Evolutionary conservation across 30 jellyfish, hydroid and myxozoan genomes (phyloP).

Genomic region (Mastigias papua): DNA sequence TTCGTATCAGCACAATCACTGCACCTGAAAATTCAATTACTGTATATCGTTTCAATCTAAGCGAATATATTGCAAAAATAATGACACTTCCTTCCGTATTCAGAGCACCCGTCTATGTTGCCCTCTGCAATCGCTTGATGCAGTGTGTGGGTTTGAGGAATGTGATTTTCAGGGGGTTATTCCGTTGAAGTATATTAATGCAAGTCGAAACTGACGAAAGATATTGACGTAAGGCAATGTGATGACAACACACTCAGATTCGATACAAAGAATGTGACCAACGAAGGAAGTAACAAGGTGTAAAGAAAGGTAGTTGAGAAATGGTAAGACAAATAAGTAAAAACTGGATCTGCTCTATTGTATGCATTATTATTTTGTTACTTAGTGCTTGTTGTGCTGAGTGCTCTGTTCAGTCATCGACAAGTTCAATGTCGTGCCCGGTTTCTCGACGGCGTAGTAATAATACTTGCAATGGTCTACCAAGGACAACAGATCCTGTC

Average conservation of each 20-base stretch:
- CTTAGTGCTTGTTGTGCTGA: background rate
- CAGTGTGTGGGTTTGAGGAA: too few relatives aligned
- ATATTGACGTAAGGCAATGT: too few relatives aligned
- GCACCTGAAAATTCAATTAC: background rate
- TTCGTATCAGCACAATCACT: background rate
- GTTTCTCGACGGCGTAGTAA: background rate
- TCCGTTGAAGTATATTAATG: background rate
- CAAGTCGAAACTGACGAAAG: too few relatives aligned
- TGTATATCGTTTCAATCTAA: too few relatives aligned
- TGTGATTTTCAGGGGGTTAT: too few relatives aligned
- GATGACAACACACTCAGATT: too few relatives aligned
- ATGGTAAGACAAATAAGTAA: background rate
- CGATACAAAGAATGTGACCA: too few relatives aligned
- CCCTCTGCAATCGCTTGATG: too few relatives aligned
- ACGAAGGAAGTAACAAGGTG: too few relatives aligned
- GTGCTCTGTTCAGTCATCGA: background rate
- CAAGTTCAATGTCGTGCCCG: background rate
- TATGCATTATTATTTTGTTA: background rate
- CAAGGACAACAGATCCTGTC: background rate
- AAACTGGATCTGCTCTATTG: background rate
- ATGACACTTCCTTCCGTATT: constrained; percentile 21
- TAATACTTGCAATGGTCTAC: constrained; percentile 22
- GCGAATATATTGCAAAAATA: too few relatives aligned
- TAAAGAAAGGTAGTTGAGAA: background rate
- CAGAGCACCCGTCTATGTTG: constrained; percentile 36